These are phyloP conservation scores for Epizoanthus rinbou DNA, from an alignment of 92 coral and sea anemone genomes.

Conservation along the genomic window DNA sequence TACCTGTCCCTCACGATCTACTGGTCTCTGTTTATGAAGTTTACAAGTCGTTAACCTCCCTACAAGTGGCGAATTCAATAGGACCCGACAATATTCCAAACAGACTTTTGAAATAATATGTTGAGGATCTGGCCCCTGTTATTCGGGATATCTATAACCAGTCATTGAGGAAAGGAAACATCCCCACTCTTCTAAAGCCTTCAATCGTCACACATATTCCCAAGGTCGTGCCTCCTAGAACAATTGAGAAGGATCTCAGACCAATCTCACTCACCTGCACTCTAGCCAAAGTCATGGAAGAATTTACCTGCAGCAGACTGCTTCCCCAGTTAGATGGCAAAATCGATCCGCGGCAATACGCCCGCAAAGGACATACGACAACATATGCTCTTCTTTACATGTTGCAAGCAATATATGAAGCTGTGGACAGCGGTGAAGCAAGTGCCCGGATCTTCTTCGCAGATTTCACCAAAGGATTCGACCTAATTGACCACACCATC, in stretches of 20 bases:
- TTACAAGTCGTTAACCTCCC: slow-evolving; percentile 10
- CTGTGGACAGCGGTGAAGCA: slow-evolving; percentile 44
- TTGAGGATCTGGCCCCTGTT: slow-evolving; percentile 30
- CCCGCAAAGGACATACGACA: slow-evolving; percentile 54
- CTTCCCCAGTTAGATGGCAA: slow-evolving; percentile 46
- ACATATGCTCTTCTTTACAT: slow-evolving; percentile 52
- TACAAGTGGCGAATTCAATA: background rate
- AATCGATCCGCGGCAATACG: slow-evolving; percentile 45
- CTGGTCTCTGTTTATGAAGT: slow-evolving; percentile 39
- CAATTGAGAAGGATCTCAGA: slow-evolving; percentile 44
- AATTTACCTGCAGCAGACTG: slow-evolving; percentile 44
- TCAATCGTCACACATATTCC: slow-evolving; percentile 41
- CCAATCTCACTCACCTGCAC: slow-evolving; percentile 59
- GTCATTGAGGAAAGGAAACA: slow-evolving; percentile 32
- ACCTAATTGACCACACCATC: slow-evolving; percentile 37
- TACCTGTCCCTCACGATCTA: slow-evolving; percentile 42
- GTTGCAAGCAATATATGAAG: slow-evolving; percentile 56
- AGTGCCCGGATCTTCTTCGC: slow-evolving; percentile 25
- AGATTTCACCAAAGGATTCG: slow-evolving; percentile 29
- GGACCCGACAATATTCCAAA: too few species aligned
- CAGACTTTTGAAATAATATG: background rate
- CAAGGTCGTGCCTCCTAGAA: slow-evolving; percentile 14
- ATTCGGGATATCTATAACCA: slow-evolving; percentile 40
- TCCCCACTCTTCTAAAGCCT: slow-evolving; percentile 22
- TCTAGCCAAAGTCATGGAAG: slow-evolving; percentile 56